Percentiles rank a stretch among this genome's conserved stretches.
These are phyloP conservation scores for Grammomys dolichurus DNA, from an alignment of 2,113 vertebrate genomes.

Conservation along the genomic window DNA sequence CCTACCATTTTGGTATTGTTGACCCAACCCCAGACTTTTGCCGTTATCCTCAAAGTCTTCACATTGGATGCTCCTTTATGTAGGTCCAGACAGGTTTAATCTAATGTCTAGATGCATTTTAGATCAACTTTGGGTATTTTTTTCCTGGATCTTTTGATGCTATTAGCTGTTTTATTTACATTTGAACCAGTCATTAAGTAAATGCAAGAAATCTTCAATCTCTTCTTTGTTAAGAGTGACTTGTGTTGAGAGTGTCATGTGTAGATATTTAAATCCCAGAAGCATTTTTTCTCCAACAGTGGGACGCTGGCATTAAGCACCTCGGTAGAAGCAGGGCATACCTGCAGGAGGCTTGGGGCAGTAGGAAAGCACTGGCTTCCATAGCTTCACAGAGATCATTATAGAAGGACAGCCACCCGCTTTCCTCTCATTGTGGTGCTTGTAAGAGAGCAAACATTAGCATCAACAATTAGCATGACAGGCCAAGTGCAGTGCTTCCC, in stretches of 20 bases:
- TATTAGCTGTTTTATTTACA: neutral
- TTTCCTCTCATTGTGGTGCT: slow-evolving; percentile 58
- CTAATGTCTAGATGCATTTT: neutral
- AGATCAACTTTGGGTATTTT: neutral
- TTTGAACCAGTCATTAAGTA: slow-evolving; percentile 11
- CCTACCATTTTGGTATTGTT: neutral
- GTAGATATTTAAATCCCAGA: neutral
- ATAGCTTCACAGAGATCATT: neutral
- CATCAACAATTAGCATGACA: slow-evolving; percentile 38
- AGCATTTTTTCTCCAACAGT: neutral
- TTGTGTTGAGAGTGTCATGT: neutral
- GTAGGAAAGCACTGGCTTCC: slow-evolving; percentile 36
- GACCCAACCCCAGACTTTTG: neutral
- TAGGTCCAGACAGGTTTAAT: neutral
- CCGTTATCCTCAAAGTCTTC: neutral
- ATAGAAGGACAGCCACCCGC: slow-evolving; percentile 10
- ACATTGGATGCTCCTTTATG: neutral
- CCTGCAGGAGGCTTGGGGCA: neutral
- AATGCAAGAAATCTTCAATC: neutral
- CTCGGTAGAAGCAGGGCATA: neutral
- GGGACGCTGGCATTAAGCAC: neutral
- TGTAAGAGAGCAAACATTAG: slow-evolving; percentile 36
- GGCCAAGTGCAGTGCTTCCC: slow-evolving; percentile 11
- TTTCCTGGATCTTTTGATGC: neutral
- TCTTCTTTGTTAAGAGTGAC: neutral